Evolutionary conservation across 2,888 invertebrate species (phyloP).

Genomic region (Tetrapedia diversipes): DNA sequence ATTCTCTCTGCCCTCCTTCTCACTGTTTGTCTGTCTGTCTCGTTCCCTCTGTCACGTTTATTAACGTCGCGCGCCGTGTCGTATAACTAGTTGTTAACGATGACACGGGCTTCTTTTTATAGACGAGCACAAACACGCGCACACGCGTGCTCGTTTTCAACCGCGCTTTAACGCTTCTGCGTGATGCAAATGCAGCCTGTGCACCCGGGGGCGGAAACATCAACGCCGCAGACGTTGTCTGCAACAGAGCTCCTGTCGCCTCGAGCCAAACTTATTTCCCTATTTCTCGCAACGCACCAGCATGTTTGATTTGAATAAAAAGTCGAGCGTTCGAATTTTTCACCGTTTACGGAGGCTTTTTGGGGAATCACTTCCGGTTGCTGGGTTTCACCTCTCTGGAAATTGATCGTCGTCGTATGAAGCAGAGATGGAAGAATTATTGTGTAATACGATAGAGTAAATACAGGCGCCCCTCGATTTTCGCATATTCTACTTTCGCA

Average conservation of each 20-base stretch:
- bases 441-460: too few relatives aligned
- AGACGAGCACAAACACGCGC: slow-evolving; percentile 63
- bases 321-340: too few relatives aligned
- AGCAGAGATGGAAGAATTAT: too few relatives aligned
- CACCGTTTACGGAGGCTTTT: too few relatives aligned
- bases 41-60: neutral
- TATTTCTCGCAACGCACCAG: neutral
- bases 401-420: too few relatives aligned
- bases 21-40: slow-evolving; percentile 9
- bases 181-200: slow-evolving; percentile 8
- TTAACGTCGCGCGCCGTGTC: slow-evolving; percentile 50
- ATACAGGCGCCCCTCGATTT: too few relatives aligned
- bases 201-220: slow-evolving; percentile 1
- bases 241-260: slow-evolving; percentile 2
- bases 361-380: too few relatives aligned
- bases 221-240: neutral
- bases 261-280: slow-evolving; percentile 14
- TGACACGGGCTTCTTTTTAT: slow-evolving; percentile 78
- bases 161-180: slow-evolving; percentile 38
- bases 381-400: too few relatives aligned
- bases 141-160: slow-evolving; percentile 46
- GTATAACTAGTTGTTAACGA: slow-evolving; percentile 62
- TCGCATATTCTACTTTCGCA: too few relatives aligned
- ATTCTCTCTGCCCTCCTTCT: slow-evolving; percentile 10
- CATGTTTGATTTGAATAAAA: neutral